Evolutionary conservation across 92 coral and sea anemone species (phyloP).

Genomic region (Parazoanthus darwini): DNA sequence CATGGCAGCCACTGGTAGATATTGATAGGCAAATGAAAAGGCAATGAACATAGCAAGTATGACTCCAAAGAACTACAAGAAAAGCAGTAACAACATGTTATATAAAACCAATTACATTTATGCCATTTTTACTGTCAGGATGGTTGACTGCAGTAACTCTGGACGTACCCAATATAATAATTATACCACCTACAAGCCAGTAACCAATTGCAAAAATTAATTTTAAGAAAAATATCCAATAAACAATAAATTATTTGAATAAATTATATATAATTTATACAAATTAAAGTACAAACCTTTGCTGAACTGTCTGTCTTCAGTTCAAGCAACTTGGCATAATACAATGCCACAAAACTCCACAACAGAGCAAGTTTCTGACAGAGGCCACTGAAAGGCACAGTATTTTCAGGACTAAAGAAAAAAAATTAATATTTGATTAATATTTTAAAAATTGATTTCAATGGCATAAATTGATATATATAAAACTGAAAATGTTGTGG

Average conservation of each 20-base stretch:
- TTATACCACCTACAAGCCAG: too few species aligned
- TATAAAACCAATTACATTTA: not conserved
- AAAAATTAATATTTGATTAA: not conserved
- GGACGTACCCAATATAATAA: too few species aligned
- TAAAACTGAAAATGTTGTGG: too few species aligned
- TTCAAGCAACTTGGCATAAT: constrained; percentile 51
- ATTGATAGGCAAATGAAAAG: constrained; percentile 74
- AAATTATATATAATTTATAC: too few species aligned
- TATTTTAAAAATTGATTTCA: not conserved
- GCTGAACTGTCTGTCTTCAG: constrained; percentile 53
- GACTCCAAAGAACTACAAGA: constrained; percentile 65
- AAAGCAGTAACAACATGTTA: not conserved
- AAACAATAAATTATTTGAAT: too few species aligned
- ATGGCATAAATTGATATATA: too few species aligned
- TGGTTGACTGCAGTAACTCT: too few species aligned
- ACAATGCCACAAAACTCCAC: constrained; percentile 56
- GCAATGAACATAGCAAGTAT: constrained; percentile 56
- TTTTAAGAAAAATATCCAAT: too few species aligned
- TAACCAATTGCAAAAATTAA: too few species aligned
- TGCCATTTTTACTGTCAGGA: not conserved
- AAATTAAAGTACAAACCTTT: constrained; percentile 52
- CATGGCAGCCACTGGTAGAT: constrained; percentile 64
- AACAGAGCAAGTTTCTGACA: constrained; percentile 68
- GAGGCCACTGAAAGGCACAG: constrained; percentile 62
- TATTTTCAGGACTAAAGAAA: constrained; percentile 58